Conservation (phyloP, 1,140 invertebrate species). For the Heliconius eleuchia region DNA sequence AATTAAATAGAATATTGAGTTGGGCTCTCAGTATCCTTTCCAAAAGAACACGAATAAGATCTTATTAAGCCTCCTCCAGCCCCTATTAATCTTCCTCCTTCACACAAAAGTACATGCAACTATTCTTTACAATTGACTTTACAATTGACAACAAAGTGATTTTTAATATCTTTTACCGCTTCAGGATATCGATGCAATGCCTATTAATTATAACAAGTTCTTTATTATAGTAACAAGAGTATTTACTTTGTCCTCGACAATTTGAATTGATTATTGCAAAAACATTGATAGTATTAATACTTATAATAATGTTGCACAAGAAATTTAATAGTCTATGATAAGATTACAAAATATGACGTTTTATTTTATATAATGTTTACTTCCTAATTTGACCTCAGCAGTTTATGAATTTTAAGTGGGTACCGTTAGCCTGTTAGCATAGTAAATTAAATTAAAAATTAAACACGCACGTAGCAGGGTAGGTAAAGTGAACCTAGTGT, state of each 20-base stretch:
- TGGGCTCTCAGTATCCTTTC: no score
- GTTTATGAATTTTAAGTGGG: no score
- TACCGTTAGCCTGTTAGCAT: no score
- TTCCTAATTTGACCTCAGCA: no score
- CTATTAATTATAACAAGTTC: not conserved
- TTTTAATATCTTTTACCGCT: not conserved
- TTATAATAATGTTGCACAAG: not conserved
- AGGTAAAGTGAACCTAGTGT: no score
- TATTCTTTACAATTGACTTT: not conserved
- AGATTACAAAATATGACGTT: not conserved
- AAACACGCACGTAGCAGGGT: no score
- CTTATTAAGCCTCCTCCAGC: no score
- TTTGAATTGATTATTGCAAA: not conserved
- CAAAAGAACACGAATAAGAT: no score
- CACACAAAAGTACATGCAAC: not conserved
- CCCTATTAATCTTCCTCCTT: no score
- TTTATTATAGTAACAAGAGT: not conserved
- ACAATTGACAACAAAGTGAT: not conserved
- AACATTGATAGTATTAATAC: not conserved
- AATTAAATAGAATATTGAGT: no score
- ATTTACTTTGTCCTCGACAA: not conserved
- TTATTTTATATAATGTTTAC: no score
- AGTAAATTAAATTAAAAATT: no score
- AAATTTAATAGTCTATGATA: not conserved
- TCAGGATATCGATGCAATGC: not conserved